Evolutionary conservation across 2,113 vertebrate genomes (phyloP).

Genomic region (Cercocebus atys): DNA sequence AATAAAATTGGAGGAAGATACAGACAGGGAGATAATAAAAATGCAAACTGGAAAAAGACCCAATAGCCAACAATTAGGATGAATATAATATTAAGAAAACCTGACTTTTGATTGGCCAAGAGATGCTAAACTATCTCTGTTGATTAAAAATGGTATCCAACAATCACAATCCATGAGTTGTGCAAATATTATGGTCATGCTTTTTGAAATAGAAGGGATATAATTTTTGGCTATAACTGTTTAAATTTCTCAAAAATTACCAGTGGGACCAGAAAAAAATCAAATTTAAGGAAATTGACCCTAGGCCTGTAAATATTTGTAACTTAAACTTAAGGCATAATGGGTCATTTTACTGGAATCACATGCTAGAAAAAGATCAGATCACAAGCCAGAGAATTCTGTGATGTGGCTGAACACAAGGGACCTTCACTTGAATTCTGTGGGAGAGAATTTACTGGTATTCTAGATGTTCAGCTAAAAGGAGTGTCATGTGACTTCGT

Average conservation of each 20-base stretch:
- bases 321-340: neutral
- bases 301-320: neutral
- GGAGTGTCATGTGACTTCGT: too few species aligned
- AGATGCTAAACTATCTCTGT: fast-evolving
- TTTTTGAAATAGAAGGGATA: neutral
- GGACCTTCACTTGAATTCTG: fast-evolving
- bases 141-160: neutral
- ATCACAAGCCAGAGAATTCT: neutral
- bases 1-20: neutral
- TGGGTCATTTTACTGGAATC: neutral
- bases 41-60: neutral
- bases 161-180: neutral
- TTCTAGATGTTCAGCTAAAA: fast-evolving
- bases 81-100: neutral
- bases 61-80: neutral
- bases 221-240: neutral
- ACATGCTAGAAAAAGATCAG: neutral
- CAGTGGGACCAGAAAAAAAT: neutral
- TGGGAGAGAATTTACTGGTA: too few species aligned
- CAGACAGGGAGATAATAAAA: neutral
- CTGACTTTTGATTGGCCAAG: neutral
- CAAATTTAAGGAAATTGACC: neutral
- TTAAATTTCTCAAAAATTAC: neutral
- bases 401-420: too few species aligned
- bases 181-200: too few species aligned